Evolutionary conservation across 2,888 invertebrate species (phyloP).

Genomic region (Chaetogeoica ovagalla): DNA sequence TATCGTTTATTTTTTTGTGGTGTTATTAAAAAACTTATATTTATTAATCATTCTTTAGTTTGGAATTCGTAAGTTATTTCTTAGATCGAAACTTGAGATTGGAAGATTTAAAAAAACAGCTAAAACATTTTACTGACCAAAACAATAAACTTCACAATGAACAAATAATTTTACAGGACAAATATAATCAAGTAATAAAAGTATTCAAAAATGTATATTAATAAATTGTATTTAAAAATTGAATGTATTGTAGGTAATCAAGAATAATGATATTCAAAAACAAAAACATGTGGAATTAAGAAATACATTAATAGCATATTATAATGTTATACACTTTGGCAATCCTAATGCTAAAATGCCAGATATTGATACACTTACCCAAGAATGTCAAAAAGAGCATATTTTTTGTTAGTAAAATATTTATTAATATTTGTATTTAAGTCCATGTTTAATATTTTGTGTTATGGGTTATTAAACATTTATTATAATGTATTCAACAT

Average conservation of each 20-base stretch:
- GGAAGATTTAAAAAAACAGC: conserved; percentile 74
- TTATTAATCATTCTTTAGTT: conserved; percentile 62
- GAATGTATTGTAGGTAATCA: conserved; percentile 22
- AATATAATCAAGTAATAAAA: conserved; percentile 63
- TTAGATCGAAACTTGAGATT: conserved; percentile 84
- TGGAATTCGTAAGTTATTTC: conserved; percentile 93
- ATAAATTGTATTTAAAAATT: conserved; percentile 17
- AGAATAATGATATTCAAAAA: conserved; percentile 32
- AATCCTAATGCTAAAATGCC: conserved; percentile 57
- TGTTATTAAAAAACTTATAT: neutral
- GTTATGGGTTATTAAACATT: neutral
- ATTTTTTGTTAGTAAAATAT: conserved; percentile 55
- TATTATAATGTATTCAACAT: neutral
- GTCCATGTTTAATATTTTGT: neutral
- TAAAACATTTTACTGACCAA: conserved; percentile 73
- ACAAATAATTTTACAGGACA: conserved; percentile 73
- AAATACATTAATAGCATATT: conserved; percentile 66
- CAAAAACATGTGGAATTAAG: conserved; percentile 61
- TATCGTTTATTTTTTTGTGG: neutral
- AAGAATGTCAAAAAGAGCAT: conserved; percentile 23
- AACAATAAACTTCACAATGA: conserved; percentile 76
- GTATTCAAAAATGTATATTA: conserved; percentile 22
- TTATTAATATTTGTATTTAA: neutral
- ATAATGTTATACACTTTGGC: conserved; percentile 56
- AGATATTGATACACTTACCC: conserved; percentile 55